phyloP scores from a whole-genome alignment of 2,113 vertebrate species.

The Helogale parvula region DNA sequence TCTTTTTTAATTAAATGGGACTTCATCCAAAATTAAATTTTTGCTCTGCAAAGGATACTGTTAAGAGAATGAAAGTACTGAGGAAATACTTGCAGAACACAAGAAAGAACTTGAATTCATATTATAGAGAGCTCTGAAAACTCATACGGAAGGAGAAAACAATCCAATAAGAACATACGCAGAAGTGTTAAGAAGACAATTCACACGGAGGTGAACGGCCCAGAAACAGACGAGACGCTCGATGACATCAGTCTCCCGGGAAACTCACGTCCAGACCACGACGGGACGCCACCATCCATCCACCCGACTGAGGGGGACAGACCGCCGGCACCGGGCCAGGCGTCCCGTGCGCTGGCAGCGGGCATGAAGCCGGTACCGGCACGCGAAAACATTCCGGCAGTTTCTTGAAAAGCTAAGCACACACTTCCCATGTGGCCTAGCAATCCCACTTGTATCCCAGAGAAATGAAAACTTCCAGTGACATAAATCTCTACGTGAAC shows the following conservation, averaged over 20 bases:
- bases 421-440: not conserved
- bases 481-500: not conserved
- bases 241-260: too few relatives aligned
- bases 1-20: not conserved
- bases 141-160: not conserved
- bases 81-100: not conserved
- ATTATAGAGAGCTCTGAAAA: not conserved
- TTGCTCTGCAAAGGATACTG: not conserved
- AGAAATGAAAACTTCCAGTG: not conserved
- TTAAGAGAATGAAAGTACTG: not conserved
- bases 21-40: not conserved
- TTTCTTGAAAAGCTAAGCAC: not conserved
- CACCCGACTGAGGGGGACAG: not conserved
- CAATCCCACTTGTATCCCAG: not conserved
- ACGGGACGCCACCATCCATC: too few relatives aligned
- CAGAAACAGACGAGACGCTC: not conserved
- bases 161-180: not conserved
- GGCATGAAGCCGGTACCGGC: not conserved
- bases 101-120: not conserved
- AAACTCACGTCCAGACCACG: not conserved
- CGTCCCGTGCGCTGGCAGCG: fast-evolving
- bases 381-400: not conserved
- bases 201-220: not conserved
- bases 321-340: not conserved
- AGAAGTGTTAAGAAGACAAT: not conserved